Base-by-base conservation (phyloP, 2,113 vertebrate genomes). In the Mola mola region DNA sequence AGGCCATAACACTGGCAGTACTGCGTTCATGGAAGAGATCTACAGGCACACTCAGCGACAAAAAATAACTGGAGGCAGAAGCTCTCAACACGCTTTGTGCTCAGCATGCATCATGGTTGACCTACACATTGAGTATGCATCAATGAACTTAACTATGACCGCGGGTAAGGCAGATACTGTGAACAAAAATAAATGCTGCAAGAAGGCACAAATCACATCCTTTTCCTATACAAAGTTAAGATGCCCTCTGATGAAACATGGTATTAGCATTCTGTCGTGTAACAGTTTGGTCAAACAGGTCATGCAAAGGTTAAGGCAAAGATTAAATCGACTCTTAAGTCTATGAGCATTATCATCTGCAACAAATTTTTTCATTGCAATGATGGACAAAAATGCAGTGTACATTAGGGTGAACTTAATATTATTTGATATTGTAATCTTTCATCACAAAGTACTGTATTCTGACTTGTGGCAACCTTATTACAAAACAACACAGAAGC, bases 81-180 rank as follows among this genome's bases (percentile, higher is more conserved):
- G 52, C 72, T 66, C 49, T 61, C 31, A 55, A 55, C 55, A 22
- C 11, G 34, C 40, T 74, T 59, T 46, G 55, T 69, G 20, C 65
- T 42, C 53, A 72, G 64, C 43, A 60, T 66, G 64, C 78, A 78
- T 83, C 79, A 85, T 53, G 81, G 72, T 62, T 89, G 83, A 89
- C 83, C 85, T 83, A 74, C 71, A 83, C 67, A 80, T 75, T 66
- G 31, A 62, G 41, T 75, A 86, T 86, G 87, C 81, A 81, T 87
- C 66, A 80, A 41, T 78, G 75, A 72, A 72, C 61, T 36, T 36
- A 37, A 68, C 29, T 68, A 21, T 29, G 64, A 62, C 55, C 57
- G 40, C 42, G 57, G 51, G 25, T 59, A 44, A 44, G 56, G 60
- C 40, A 48, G 37, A 82, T 38, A 70, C 46, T 34, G 55, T 13